Percentiles rank a stretch among this genome's conserved stretches.
These are phyloP conservation scores for Pimephales promelas DNA, from an alignment of 2,113 vertebrate species.

Conservation along the genomic window DNA sequence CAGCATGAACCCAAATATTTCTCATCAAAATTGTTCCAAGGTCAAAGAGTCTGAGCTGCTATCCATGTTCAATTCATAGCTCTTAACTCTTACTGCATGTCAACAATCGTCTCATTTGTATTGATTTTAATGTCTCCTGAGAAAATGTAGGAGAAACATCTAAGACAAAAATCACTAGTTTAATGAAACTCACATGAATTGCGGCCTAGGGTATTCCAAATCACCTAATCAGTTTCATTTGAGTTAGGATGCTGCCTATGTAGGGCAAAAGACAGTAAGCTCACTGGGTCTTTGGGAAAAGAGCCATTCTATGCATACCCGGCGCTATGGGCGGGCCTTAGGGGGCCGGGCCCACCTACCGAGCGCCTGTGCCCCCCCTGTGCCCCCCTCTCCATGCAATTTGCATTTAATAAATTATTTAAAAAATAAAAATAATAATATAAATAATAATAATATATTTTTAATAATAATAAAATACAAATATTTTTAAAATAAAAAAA, in stretches of 20 bases:
- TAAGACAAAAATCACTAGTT: neutral
- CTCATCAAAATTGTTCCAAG: conserved; percentile 10
- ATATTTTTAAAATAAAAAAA: no score
- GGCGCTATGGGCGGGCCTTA: no score
- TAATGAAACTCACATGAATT: conserved; percentile 1
- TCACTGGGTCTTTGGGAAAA: neutral
- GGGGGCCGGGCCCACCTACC: no score
- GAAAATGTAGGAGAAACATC: neutral
- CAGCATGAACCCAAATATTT: neutral
- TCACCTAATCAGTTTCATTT: neutral
- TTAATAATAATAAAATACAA: no score
- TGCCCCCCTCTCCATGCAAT: no score
- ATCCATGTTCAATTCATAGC: neutral
- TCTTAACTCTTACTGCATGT: conserved; percentile 3
- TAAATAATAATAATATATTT: no score
- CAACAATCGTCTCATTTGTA: conserved; percentile 13
- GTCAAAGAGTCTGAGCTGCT: neutral
- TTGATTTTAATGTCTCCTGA: neutral
- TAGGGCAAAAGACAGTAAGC: neutral
- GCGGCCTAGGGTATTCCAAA: neutral
- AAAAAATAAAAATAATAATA: no score
- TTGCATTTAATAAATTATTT: no score
- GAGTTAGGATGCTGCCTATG: conserved; percentile 3
- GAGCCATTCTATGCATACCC: neutral
- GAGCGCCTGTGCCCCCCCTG: no score